Evolutionary conservation across 1,140 invertebrate species (phyloP).

Genomic region (Papilio glaucus): DNA sequence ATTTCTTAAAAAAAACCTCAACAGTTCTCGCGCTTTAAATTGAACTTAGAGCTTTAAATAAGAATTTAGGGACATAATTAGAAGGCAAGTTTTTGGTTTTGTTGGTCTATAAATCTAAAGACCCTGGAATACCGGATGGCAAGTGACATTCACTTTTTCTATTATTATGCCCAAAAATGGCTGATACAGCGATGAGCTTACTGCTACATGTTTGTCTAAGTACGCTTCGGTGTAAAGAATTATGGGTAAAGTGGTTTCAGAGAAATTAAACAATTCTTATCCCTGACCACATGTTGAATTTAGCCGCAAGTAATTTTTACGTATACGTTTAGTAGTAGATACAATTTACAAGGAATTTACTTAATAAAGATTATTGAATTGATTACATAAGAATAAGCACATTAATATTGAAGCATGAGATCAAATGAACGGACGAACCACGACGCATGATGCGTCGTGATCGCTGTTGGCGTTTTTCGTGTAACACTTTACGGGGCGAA

Average conservation of each 20-base stretch:
- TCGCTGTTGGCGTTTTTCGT: constrained; percentile 56
- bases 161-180: not conserved
- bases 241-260: too few relatives aligned
- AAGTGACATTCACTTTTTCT: not conserved
- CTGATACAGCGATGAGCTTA: too few relatives aligned
- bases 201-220: too few relatives aligned
- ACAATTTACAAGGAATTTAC: too few relatives aligned
- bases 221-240: too few relatives aligned
- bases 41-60: constrained; percentile 3
- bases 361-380: too few relatives aligned
- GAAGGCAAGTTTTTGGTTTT: not conserved
- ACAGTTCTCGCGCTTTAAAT: constrained; percentile 1
- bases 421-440: constrained; percentile 44
- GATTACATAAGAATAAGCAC: constrained; percentile 3
- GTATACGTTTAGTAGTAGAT: too few relatives aligned
- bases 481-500: constrained; percentile 51
- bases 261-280: too few relatives aligned
- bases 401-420: constrained; percentile 26
- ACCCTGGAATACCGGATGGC: not conserved
- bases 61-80: not conserved
- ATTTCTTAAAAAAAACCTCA: constrained; percentile 5
- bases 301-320: too few relatives aligned
- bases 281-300: too few relatives aligned
- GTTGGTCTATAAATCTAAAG: not conserved
- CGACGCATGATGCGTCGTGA: constrained; percentile 57